Evolutionary conservation across 2,797 vertebrate genomes (phyloP).

Genomic region (Mustela erminea): DNA sequence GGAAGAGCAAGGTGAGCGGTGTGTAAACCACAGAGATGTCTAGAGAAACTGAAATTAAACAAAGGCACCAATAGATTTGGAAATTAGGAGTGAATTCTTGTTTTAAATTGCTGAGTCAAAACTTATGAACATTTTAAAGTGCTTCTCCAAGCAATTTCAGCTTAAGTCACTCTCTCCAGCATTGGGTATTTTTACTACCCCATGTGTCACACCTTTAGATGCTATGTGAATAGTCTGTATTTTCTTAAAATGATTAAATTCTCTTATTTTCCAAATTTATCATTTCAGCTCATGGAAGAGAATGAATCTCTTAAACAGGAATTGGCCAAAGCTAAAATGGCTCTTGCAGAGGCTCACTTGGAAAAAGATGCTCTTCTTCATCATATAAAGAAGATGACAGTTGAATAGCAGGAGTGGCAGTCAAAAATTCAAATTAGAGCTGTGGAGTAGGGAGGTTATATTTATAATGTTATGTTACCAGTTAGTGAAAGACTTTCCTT

Average conservation of each 20-base stretch:
- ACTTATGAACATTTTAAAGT: background rate
- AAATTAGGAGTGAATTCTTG: conserved; percentile 35
- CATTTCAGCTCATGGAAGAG: conserved; percentile 94
- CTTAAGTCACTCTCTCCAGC: background rate
- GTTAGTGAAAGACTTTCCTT: conserved; percentile 65
- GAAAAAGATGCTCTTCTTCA: conserved; percentile 96
- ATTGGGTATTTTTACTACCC: background rate
- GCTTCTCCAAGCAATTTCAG: conserved; percentile 13
- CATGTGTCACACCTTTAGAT: background rate
- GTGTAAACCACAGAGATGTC: background rate
- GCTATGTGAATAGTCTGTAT: background rate
- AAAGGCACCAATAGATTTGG: background rate
- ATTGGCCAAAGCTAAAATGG: conserved; percentile 96
- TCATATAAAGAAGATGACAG: conserved; percentile 92
- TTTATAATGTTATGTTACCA: conserved; percentile 68
- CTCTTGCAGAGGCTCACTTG: conserved; percentile 96
- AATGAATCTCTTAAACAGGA: conserved; percentile 97
- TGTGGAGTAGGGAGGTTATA: conserved; percentile 62
- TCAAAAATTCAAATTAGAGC: conserved; percentile 29
- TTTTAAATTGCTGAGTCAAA: conserved; percentile 50
- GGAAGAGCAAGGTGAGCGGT: background rate
- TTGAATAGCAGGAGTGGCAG: conserved; percentile 79
- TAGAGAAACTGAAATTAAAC: background rate
- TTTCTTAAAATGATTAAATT: conserved; percentile 59
- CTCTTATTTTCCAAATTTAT: conserved; percentile 64